phyloP scores from a whole-genome alignment of 2,113 vertebrate species.

The Clarias gariepinus region DNA sequence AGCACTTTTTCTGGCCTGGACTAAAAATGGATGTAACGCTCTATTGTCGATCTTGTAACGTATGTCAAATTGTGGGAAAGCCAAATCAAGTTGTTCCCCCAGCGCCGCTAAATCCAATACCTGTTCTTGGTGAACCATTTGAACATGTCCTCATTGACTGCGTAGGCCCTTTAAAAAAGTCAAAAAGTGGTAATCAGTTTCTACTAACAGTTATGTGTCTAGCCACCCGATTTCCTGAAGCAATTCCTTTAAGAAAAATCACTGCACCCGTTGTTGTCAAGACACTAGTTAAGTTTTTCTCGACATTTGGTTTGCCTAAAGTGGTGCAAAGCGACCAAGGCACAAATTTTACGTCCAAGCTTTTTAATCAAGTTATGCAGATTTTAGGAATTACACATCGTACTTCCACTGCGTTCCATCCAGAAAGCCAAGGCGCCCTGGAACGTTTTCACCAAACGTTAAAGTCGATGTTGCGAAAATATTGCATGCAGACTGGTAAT shows the following conservation, averaged over 20 bases:
- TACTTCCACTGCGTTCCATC: background rate
- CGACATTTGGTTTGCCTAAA: background rate
- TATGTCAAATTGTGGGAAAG: no score
- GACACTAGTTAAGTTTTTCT: background rate
- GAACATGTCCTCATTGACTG: conserved; percentile 20
- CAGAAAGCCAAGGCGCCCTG: background rate
- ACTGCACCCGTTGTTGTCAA: background rate
- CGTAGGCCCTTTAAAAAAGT: conserved; percentile 3
- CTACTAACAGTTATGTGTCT: conserved; percentile 27
- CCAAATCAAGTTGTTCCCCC: conserved; percentile 6
- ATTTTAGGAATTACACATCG: background rate
- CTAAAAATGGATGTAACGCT: background rate
- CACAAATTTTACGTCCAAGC: background rate
- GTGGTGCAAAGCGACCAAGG: background rate
- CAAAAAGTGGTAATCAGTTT: conserved; percentile 9
- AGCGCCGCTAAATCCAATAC: background rate
- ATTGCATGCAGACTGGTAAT: background rate
- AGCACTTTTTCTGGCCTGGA: background rate
- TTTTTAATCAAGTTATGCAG: background rate
- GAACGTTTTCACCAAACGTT: conserved; percentile 3
- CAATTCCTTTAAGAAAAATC: background rate
- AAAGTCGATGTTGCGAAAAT: background rate
- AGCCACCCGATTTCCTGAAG: conserved; percentile 23
- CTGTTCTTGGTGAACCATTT: background rate
- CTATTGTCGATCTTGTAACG: background rate